A percentile compares a stretch with the other conserved stretches of the same genome.
phyloP scores from a whole-genome alignment of 2,888 invertebrate species.

The Malthinus flaveolus region DNA sequence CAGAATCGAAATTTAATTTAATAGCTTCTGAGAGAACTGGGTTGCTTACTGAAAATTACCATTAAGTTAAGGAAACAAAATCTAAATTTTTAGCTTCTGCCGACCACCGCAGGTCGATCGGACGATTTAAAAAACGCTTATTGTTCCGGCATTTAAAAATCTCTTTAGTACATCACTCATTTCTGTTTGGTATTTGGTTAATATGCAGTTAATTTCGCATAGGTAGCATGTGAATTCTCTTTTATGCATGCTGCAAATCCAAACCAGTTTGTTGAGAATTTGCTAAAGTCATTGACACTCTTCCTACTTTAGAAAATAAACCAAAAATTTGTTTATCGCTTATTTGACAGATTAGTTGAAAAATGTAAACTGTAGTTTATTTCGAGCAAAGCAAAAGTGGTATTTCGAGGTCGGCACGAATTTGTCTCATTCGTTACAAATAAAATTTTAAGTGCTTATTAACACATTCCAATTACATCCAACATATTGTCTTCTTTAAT shows the following conservation, averaged over 20 bases:
- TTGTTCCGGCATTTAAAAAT: slow-evolving; percentile 15
- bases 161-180: slow-evolving; percentile 11
- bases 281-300: slow-evolving; percentile 15
- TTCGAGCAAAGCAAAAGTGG: no score
- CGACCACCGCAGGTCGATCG: slow-evolving; percentile 9
- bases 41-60: background rate
- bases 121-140: slow-evolving; percentile 1
- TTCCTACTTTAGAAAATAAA: slow-evolving; percentile 2
- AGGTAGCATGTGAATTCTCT: slow-evolving; percentile 9
- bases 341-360: background rate
- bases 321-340: slow-evolving; percentile 2
- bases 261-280: slow-evolving; percentile 15
- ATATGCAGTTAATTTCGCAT: slow-evolving; percentile 17
- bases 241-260: background rate
- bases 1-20: no score
- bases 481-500: no score
- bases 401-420: no score
- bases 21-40: no score
- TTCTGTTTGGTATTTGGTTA: slow-evolving; percentile 3
- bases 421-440: no score
- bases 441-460: no score
- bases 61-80: slow-evolving; percentile 1
- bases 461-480: no score
- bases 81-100: slow-evolving; percentile 5
- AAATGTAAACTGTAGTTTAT: no score